phyloP scores from a whole-genome alignment of 2,888 invertebrate species.

The Agrenia bidenticulata region DNA sequence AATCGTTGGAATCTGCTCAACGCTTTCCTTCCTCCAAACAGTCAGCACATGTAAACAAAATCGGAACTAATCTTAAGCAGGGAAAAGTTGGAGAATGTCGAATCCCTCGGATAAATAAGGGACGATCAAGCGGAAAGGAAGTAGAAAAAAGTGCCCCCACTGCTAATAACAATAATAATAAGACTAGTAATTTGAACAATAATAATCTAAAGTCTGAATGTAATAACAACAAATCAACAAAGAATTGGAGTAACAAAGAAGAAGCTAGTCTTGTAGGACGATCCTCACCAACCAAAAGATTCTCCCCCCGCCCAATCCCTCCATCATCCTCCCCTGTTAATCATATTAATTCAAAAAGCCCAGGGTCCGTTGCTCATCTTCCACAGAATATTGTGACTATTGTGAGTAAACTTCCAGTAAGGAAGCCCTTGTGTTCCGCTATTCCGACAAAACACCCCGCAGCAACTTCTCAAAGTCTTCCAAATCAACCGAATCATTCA shows the following conservation, averaged over 20 bases:
- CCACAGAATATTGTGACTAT: background rate
- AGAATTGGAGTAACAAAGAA: too few relatives aligned
- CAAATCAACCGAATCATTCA: conserved; percentile 17
- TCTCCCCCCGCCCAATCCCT: background rate
- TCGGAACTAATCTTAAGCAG: background rate
- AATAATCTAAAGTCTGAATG: background rate
- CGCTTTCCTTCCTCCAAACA: too few relatives aligned
- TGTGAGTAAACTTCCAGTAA: conserved; percentile 34
- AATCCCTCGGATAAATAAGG: conserved; percentile 35
- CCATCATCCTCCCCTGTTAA: too few relatives aligned
- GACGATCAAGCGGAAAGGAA: conserved; percentile 17
- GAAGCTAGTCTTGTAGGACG: too few relatives aligned
- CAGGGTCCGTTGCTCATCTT: too few relatives aligned
- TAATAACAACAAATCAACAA: too few relatives aligned
- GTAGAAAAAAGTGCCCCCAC: too few relatives aligned
- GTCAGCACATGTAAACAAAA: too few relatives aligned
- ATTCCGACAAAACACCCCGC: conserved; percentile 27
- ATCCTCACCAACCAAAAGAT: background rate
- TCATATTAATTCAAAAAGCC: too few relatives aligned
- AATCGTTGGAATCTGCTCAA: too few relatives aligned
- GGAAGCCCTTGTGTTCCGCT: conserved; percentile 14
- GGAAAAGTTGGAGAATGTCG: conserved; percentile 28
- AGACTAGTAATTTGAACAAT: background rate
- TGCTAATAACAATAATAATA: background rate
- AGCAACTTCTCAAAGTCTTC: conserved; percentile 39